These are phyloP conservation scores for Arenicola marina DNA, from an alignment of 2,888 invertebrate species.

Conservation along the genomic window DNA sequence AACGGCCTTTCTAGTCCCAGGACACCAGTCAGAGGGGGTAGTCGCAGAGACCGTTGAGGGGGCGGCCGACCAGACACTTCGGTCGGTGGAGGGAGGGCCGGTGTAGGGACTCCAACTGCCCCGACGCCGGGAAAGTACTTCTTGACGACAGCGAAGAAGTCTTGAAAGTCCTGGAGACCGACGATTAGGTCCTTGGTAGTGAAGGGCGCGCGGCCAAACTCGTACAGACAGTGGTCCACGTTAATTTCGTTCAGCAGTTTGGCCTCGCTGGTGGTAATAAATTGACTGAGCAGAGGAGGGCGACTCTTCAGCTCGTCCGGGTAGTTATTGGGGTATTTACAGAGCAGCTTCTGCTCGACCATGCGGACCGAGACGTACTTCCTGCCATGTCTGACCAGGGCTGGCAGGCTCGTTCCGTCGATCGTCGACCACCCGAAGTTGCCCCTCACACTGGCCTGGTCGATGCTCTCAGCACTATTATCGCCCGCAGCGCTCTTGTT, in stretches of 20 bases:
- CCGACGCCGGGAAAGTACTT: conserved; percentile 49
- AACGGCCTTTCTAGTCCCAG: conserved; percentile 5
- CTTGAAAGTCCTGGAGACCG: conserved; percentile 81
- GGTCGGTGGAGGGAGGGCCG: too few species aligned
- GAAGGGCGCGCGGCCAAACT: conserved; percentile 86
- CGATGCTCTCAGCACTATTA: too few species aligned
- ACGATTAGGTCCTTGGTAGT: conserved; percentile 89
- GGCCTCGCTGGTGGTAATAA: conserved; percentile 88
- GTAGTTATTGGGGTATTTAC: conserved; percentile 53
- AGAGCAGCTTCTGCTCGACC: conserved; percentile 81
- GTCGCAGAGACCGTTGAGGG: too few species aligned
- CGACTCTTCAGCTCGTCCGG: conserved; percentile 86
- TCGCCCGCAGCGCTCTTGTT: too few species aligned
- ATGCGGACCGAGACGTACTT: conserved; percentile 93
- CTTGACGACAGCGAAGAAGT: conserved; percentile 81
- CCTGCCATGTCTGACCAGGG: conserved; percentile 80
- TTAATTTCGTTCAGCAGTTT: conserved; percentile 91
- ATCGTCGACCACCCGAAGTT: conserved; percentile 90
- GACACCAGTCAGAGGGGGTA: too few species aligned
- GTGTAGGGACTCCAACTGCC: neutral
- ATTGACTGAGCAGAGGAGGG: conserved; percentile 88
- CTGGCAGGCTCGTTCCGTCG: conserved; percentile 76
- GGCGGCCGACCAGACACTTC: too few species aligned
- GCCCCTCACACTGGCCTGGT: conserved; percentile 62
- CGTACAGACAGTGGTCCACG: conserved; percentile 85